phyloP scores from a whole-genome alignment of 1,140 invertebrate genomes.

The Phymorhynchus buccinoides region DNA sequence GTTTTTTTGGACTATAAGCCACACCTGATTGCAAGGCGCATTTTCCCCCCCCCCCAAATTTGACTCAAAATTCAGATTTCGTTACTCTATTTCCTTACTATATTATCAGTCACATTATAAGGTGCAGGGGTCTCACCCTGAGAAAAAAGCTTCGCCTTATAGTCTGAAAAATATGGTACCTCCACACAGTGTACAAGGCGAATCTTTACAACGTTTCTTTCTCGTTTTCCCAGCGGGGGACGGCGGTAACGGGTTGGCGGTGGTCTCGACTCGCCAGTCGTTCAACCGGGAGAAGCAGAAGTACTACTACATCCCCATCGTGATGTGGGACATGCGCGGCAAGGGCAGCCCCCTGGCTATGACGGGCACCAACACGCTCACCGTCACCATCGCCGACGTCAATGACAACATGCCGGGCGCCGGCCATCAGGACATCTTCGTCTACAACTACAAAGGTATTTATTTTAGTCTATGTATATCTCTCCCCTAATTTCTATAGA shows the following conservation, averaged over 20 bases:
- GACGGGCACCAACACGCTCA: constrained; percentile 94
- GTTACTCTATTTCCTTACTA: too few relatives aligned
- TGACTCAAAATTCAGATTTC: too few relatives aligned
- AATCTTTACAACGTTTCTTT: too few relatives aligned
- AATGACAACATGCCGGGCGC: constrained; percentile 98
- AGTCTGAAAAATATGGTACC: too few relatives aligned
- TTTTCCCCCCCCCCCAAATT: too few relatives aligned
- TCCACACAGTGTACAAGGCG: too few relatives aligned
- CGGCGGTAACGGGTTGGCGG: constrained; percentile 57
- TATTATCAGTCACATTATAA: too few relatives aligned
- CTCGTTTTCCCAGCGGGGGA: constrained; percentile 62
- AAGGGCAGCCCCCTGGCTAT: constrained; percentile 67
- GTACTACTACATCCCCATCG: constrained; percentile 69
- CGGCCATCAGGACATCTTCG: constrained; percentile 95
- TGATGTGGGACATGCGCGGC: constrained; percentile 70
- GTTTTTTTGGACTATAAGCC: too few relatives aligned
- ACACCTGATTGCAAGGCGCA: too few relatives aligned
- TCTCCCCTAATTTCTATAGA: not conserved
- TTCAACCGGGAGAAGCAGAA: constrained; percentile 94
- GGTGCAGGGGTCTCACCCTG: too few relatives aligned
- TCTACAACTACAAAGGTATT: constrained; percentile 92
- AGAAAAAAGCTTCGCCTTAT: too few relatives aligned
- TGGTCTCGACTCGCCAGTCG: constrained; percentile 66
- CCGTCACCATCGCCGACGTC: constrained; percentile 95
- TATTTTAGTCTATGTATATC: not conserved